phyloP scores from a whole-genome alignment of 2,888 invertebrate species.

The Orthonevra nobilis region DNA sequence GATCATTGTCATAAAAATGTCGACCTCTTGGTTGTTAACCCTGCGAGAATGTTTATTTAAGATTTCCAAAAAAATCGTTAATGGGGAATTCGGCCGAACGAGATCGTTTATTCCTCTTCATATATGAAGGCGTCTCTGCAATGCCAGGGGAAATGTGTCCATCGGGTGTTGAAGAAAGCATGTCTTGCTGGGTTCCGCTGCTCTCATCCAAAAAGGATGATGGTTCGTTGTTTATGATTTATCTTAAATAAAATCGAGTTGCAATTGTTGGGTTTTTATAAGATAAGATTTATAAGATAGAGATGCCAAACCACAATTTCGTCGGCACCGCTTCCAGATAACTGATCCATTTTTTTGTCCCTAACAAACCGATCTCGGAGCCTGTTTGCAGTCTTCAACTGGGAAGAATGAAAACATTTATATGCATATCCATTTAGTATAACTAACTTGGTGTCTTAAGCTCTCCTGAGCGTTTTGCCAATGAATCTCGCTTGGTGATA shows the following conservation, averaged over 20 bases:
- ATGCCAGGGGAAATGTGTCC: too few relatives aligned
- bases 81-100: too few relatives aligned
- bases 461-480: neutral
- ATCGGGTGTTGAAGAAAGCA: neutral
- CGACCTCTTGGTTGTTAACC: neutral
- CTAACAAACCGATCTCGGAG: neutral
- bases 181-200: too few relatives aligned
- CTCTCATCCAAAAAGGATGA: too few relatives aligned
- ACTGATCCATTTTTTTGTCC: neutral
- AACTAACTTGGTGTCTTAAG: neutral
- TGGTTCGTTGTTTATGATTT: neutral
- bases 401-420: neutral
- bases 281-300: neutral
- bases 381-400: neutral
- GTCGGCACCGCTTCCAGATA: neutral
- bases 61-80: neutral
- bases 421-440: neutral
- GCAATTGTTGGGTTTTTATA: too few relatives aligned
- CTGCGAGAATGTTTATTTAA: neutral
- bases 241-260: neutral
- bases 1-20: neutral
- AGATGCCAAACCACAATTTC: neutral
- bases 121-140: too few relatives aligned
- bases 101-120: too few relatives aligned
- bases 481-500: neutral